These are phyloP conservation scores for Pristionchus mayeri DNA, from an alignment of 2,888 invertebrate species.

Conservation along the genomic window DNA sequence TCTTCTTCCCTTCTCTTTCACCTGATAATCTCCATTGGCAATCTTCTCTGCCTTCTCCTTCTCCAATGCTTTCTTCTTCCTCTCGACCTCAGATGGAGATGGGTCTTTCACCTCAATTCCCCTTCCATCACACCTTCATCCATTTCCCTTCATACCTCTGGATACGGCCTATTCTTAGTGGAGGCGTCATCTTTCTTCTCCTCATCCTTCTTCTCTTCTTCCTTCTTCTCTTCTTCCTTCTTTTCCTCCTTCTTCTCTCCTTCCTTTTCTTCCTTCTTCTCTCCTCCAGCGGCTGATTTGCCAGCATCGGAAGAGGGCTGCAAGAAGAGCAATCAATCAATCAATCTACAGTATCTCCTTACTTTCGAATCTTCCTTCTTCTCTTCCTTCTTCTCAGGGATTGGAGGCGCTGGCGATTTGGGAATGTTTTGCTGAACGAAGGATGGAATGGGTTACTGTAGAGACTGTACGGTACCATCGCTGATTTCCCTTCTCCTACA, in stretches of 20 bases:
- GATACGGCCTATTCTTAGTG: constrained; percentile 2
- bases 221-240: constrained; percentile 14
- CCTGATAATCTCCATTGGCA: too few relatives aligned
- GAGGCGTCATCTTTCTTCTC: background rate
- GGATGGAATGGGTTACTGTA: background rate
- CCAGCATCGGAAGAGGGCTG: too few relatives aligned
- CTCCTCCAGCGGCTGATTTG: too few relatives aligned
- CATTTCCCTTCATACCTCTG: background rate
- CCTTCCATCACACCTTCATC: background rate
- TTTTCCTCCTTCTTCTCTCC: background rate
- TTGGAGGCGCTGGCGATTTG: background rate
- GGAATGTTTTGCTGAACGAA: background rate
- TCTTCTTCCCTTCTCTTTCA: background rate
- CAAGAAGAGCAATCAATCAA: background rate
- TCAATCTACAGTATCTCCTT: background rate
- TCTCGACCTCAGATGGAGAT: background rate
- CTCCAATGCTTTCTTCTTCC: too few relatives aligned
- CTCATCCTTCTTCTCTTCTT: background rate
- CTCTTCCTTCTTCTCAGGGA: constrained; percentile 17
- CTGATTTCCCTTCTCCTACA: background rate
- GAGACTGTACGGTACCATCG: background rate
- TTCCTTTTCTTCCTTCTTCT: background rate
- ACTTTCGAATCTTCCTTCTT: constrained; percentile 29
- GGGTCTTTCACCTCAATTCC: constrained; percentile 6
- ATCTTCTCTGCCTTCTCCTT: too few relatives aligned